A percentile compares a stretch with the other conserved stretches of the same genome.
phyloP scores from a whole-genome alignment of 2,888 invertebrate genomes.

The Slavum lentiscoides region DNA sequence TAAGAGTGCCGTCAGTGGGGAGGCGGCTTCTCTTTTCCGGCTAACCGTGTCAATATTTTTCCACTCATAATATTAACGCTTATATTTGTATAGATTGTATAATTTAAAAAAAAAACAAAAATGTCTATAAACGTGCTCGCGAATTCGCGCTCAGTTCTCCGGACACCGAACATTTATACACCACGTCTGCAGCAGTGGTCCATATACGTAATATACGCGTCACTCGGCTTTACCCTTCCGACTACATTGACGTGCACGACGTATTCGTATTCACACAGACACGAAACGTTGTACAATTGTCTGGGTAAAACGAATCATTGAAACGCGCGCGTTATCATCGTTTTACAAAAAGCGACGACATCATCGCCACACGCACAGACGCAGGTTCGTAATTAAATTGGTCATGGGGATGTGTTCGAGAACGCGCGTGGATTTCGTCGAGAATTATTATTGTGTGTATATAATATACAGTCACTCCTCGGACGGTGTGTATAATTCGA shows the following conservation, averaged over 20 bases:
- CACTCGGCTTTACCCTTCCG: no score
- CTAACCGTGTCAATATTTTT: no score
- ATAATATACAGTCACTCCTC: no score
- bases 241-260: not conserved
- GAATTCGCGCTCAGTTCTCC: no score
- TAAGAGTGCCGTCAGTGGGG: no score
- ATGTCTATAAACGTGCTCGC: no score
- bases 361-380: constrained; percentile 24
- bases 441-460: constrained; percentile 7
- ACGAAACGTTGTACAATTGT: not conserved
- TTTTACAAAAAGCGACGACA: constrained; percentile 29
- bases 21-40: no score
- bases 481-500: constrained; percentile 28
- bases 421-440: not conserved
- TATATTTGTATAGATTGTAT: no score
- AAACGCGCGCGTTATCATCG: constrained; percentile 2
- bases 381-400: constrained; percentile 53
- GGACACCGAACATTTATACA: not conserved
- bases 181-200: not conserved
- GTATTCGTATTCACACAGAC: not conserved
- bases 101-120: no score
- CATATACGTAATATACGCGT: constrained; percentile 29
- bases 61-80: no score
- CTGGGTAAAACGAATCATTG: no score
- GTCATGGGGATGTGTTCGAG: constrained; percentile 43